Evolutionary conservation across 2,113 vertebrate genomes (phyloP), one percentile per base, ranked within the genome.

Genomic region (Sinocyclocheilus anshuiensis): DNA sequence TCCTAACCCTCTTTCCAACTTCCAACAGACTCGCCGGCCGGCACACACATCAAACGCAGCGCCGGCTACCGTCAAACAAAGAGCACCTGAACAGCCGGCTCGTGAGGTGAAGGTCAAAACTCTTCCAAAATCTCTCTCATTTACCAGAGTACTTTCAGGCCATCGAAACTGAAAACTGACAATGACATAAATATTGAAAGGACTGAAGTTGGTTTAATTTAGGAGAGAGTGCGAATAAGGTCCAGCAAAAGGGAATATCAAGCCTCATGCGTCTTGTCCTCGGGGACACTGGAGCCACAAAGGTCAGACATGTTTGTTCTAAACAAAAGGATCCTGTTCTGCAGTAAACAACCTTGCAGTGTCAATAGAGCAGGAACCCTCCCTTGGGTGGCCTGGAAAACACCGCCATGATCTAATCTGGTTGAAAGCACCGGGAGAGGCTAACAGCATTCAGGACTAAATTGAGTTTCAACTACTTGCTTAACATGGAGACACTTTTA

Each of bases 1-100:
- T 77, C 83, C 74, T 88, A 82, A 86, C 72, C 87, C 77, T 86
- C 87, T 86, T 88, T 89, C 86, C 76, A 88, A 86, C 84, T 74
- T 83, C 81, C 77, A 69, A 45, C 20, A 3, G 22, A 69, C 82
- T 69, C 12, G 29, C 69, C 20, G n/a, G 80, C 22, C 16, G 29
- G 18, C 86, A 79, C 81, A 78, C 29, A 69, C 26, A 81, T 12
- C 74, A 33, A 29, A 53, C 61, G 33, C 82, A 57, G 53, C 22
- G 78, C 79, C 2, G 4, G 36, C 39, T 48, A 15, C n/a, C 84
- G 77, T 88, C 81, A 86, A 88, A 78, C 84, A 85, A 67, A 86
- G 80, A 77, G 26, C 63, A 53, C 76, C 85, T 79, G 76, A 75
- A 71, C 77, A 59, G n/a, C 45, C 59, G 10, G 36, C 53, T 84